A percentile compares a stretch with the other conserved stretches of the same genome.
These are phyloP conservation scores for Sinella curviseta DNA, from an alignment of 1,140 invertebrate genomes.

Conservation along the genomic window DNA sequence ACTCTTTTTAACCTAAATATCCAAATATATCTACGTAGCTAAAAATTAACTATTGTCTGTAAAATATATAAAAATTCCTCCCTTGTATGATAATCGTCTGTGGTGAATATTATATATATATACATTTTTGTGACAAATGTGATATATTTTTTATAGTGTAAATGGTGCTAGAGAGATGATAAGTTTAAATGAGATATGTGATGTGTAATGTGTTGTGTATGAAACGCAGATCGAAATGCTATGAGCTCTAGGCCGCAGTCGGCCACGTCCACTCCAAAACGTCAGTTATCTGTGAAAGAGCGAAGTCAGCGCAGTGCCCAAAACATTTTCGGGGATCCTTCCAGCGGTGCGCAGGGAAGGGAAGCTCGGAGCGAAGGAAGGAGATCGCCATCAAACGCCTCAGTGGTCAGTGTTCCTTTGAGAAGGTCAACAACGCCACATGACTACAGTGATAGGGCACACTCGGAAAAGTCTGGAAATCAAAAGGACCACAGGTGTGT, in stretches of 20 bases:
- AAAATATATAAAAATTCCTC: no score
- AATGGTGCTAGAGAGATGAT: no score
- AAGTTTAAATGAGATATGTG: background rate
- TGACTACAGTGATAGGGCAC: slow-evolving; percentile 45
- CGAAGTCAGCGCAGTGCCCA: slow-evolving; percentile 38
- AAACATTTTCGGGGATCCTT: slow-evolving; percentile 45
- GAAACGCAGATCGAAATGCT: slow-evolving; percentile 42
- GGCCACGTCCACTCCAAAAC: slow-evolving; percentile 46
- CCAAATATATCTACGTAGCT: no score
- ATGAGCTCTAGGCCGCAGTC: slow-evolving; percentile 45
- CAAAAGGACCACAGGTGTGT: slow-evolving; percentile 46
- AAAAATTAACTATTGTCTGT: no score
- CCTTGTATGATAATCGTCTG: no score
- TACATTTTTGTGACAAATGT: no score
- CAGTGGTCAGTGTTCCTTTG: slow-evolving; percentile 46
- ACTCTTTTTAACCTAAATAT: no score
- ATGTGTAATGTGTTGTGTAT: background rate
- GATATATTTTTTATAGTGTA: no score
- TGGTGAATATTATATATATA: no score
- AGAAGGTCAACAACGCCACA: slow-evolving; percentile 44
- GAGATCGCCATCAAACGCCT: slow-evolving; percentile 40
- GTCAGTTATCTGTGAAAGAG: slow-evolving; percentile 43
- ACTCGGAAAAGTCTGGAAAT: slow-evolving; percentile 42
- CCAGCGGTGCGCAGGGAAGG: background rate
- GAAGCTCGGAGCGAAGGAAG: slow-evolving; percentile 26